Percentiles rank a stretch among this genome's conserved stretches.
phyloP scores from a whole-genome alignment of 2,113 vertebrate genomes.

The Stomatorhinus ivindoensis region DNA sequence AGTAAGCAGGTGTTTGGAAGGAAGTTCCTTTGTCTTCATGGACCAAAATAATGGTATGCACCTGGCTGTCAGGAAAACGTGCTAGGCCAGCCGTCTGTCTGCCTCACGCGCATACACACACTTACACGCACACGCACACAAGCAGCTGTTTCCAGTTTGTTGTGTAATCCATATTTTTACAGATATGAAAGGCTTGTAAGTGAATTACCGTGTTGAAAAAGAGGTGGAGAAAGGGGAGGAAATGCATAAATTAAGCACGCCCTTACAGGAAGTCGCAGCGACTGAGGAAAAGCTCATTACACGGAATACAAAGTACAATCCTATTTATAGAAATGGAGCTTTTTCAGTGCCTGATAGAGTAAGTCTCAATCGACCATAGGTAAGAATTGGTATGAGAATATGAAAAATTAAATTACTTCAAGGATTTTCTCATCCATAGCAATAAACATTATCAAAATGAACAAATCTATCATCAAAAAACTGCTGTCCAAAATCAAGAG shows the following conservation, averaged over 20 bases:
- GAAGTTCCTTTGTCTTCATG: constrained; percentile 7
- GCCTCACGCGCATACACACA: not conserved
- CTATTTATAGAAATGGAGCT: not conserved
- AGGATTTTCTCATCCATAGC: not conserved
- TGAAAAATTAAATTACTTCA: not conserved
- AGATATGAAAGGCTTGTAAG: not conserved
- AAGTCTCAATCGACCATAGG: not conserved
- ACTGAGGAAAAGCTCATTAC: not conserved
- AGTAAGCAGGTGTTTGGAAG: not conserved
- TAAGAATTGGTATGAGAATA: not conserved
- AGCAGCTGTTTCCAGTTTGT: not conserved
- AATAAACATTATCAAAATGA: not conserved
- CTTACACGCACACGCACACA: not conserved
- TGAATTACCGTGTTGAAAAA: not conserved
- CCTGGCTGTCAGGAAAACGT: constrained; percentile 4
- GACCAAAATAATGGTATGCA: constrained; percentile 14
- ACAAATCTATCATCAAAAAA: not conserved
- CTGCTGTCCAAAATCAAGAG: not conserved
- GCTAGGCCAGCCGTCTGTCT: not conserved
- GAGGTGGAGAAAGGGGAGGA: not conserved
- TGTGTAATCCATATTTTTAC: not conserved
- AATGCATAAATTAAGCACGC: not conserved
- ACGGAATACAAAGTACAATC: not conserved
- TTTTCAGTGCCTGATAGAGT: not conserved
- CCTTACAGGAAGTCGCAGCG: not conserved